Evolutionary conservation across 2,888 invertebrate species (phyloP).

Genomic region (Cataglyphis albicans): DNA sequence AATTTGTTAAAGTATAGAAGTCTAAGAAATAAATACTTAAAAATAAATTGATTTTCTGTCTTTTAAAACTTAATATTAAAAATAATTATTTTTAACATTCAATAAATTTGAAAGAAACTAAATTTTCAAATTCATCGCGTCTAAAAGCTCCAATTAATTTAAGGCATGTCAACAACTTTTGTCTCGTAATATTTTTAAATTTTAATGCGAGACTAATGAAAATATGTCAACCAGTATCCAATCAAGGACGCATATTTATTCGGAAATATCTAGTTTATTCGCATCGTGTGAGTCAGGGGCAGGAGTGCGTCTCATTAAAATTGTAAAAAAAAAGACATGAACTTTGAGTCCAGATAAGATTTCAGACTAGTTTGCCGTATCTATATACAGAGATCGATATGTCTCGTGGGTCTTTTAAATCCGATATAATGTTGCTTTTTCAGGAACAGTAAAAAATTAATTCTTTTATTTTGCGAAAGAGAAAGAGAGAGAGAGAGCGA

Average conservation of each 20-base stretch:
- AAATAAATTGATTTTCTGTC: neutral
- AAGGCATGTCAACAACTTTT: neutral
- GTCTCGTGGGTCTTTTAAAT: constrained; percentile 41
- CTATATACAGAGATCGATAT: constrained; percentile 35
- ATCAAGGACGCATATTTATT: constrained; percentile 39
- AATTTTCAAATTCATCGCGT: neutral
- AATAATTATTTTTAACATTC: neutral
- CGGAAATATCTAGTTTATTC: constrained; percentile 24
- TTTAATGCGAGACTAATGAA: neutral
- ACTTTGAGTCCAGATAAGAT: constrained; percentile 35
- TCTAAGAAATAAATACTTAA: neutral
- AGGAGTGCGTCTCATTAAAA: constrained; percentile 50
- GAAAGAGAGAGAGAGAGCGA: neutral
- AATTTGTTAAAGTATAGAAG: neutral
- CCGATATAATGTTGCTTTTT: constrained; percentile 53
- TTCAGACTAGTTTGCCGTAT: constrained; percentile 5
- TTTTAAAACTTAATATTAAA: neutral
- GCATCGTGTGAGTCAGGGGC: neutral
- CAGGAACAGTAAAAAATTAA: constrained; percentile 67
- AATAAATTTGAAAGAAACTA: neutral
- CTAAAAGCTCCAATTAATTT: neutral
- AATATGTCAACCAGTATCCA: neutral
- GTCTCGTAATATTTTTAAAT: neutral
- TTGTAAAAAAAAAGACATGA: constrained; percentile 38
- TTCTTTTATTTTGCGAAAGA: constrained; percentile 34